A percentile compares a stretch with the other conserved stretches of the same genome.
Conservation (phyloP, 2,113 vertebrate genomes). For the Platysteira castanea region DNA sequence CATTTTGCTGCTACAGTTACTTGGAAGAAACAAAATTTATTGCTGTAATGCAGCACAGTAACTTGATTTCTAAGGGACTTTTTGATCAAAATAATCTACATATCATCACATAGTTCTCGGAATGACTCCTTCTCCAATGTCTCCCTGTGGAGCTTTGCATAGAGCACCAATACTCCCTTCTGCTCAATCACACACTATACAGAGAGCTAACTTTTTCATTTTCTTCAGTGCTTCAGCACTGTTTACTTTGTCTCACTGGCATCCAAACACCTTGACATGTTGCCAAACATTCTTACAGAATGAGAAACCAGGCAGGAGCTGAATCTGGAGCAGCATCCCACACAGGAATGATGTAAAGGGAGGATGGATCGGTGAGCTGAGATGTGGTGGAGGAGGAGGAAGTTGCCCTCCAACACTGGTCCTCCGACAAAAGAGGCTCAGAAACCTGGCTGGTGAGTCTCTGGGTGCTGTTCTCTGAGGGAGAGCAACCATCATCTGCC, state of each 20-base stretch:
- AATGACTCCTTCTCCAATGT: not conserved
- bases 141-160: accelerated
- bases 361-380: accelerated
- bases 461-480: not conserved
- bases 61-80: not conserved
- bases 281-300: not conserved
- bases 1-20: not conserved
- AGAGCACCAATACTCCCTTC: not conserved
- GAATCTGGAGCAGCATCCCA: not conserved
- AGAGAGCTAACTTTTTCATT: not conserved
- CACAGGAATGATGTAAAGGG: accelerated
- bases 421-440: not conserved
- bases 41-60: not conserved
- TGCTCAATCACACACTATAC: not conserved
- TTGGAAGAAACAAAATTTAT: not conserved
- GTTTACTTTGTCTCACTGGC: not conserved
- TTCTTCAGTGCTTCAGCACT: not conserved
- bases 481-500: not conserved
- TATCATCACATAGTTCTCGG: not conserved
- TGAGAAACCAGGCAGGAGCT: accelerated
- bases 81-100: not conserved
- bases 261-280: not conserved
- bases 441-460: not conserved
- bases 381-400: not conserved
- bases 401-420: not conserved